phyloP scores from a whole-genome alignment of 2,113 vertebrate species.

The Catharus bicknelli region DNA sequence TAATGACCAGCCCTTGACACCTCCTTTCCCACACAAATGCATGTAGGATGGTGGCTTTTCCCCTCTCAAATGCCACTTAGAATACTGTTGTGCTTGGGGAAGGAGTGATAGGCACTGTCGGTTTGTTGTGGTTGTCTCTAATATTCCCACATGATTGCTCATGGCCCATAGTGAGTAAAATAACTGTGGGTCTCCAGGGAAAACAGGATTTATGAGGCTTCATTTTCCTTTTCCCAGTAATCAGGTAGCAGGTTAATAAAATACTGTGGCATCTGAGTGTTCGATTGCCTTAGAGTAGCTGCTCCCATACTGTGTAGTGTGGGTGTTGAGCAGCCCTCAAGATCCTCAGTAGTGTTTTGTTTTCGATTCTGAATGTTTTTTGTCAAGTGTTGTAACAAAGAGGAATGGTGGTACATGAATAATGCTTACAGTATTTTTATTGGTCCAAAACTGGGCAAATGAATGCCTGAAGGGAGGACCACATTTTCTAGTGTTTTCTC shows the following conservation, averaged over 20 bases:
- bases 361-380: background rate
- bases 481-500: background rate
- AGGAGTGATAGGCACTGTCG: background rate
- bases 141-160: background rate
- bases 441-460: background rate
- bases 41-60: background rate
- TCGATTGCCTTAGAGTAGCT: background rate
- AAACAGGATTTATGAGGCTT: background rate
- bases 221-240: background rate
- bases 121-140: background rate
- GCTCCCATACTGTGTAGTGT: background rate
- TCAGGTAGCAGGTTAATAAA: background rate
- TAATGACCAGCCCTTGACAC: background rate
- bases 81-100: background rate
- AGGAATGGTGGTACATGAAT: rapidly evolving
- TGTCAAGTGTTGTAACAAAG: background rate
- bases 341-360: background rate
- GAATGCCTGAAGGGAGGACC: background rate
- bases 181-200: background rate
- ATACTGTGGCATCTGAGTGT: background rate
- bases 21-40: background rate
- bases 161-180: background rate
- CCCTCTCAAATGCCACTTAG: background rate
- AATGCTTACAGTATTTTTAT: background rate
- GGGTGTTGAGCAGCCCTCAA: background rate